Conservation (phyloP, 2,888 invertebrate genomes). For the Pristionchus arcanus region DNA sequence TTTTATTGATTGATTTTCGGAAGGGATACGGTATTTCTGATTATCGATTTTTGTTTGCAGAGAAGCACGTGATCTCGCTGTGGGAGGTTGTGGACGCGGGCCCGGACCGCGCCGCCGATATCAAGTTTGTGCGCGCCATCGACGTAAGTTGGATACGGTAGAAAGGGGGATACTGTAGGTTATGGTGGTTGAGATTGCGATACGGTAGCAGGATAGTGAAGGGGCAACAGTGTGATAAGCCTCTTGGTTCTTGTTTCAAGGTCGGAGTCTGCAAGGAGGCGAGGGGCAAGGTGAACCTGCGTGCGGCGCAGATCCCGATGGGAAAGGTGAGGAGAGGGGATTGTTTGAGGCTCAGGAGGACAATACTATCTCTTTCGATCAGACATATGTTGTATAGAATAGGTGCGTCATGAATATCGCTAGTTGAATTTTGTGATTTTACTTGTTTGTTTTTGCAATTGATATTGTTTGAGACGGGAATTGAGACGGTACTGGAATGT, state of each 20-base stretch:
- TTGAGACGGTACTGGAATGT: too few relatives aligned
- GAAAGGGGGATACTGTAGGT: not conserved
- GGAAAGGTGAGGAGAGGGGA: not conserved
- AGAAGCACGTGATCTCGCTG: slow-evolving; percentile 5
- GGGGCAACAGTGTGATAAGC: too few relatives aligned
- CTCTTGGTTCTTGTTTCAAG: not conserved
- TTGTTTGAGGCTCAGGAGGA: not conserved
- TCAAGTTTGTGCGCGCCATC: not conserved
- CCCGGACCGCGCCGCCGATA: not conserved
- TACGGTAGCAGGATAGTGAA: not conserved
- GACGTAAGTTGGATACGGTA: slow-evolving; percentile 3
- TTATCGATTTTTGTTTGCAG: not conserved
- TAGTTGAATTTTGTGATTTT: not conserved
- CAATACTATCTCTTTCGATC: not conserved
- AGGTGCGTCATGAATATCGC: not conserved
- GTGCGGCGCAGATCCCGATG: not conserved
- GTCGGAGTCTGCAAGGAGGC: not conserved
- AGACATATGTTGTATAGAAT: not conserved
- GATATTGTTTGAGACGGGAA: too few relatives aligned
- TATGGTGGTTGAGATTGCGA: not conserved
- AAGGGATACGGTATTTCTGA: not conserved
- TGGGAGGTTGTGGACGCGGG: not conserved
- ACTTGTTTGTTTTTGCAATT: too few relatives aligned
- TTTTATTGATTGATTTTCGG: not conserved
- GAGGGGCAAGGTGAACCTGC: not conserved